Base-by-base conservation (phyloP, 2,888 invertebrate genomes). In the Apotomis turbidana region DNA sequence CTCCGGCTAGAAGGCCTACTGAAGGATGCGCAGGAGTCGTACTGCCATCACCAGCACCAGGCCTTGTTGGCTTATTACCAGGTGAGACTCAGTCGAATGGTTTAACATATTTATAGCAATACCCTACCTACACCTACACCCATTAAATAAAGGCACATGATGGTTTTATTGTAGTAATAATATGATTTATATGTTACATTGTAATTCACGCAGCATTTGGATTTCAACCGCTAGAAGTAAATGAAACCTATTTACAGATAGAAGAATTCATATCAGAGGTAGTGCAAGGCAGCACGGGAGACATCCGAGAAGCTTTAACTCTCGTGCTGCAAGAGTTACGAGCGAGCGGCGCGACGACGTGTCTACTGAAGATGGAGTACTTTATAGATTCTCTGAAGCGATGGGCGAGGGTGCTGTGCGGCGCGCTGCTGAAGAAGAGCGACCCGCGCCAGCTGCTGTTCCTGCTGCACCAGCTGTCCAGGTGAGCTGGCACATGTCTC, bases 11-110 rank as follows among this genome's bases (percentile, higher is more conserved):
- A 91, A 69, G 80, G 81, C 0, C 74, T 93, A 9, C 73, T 90
- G 58, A 81, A 83, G 49, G 90, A 92, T 71, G 82, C 90, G 0
- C 89, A 90, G 77, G 90, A 92, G 36, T 88, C 90, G 0, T 93
- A 90, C 74, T 91, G 91, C 64, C 90, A 91, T 78, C 85, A 93
- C 74, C 90, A 90, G 73, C 90, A 91, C 77, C 81, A 85, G 0
- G 90, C 90, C 0, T 72, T 91, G 49, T 79, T 91, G 74, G 85
- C 92, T 3, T 84, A 90, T 79, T 90, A 82, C 80, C 90, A 92
- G 87, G 93, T 92, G 75, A 52, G 59, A 49, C 58, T 58, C 27
- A 49, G 36, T 27, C 15, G 5, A n/a, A 12, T 55, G 1, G 27
- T 27, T 27, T 27, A 2, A 27, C 27, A 27, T 27, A 27, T 2